Percentiles rank a stretch among this genome's conserved stretches.
Conservation (phyloP, 2,888 invertebrate genomes). For the Lithodes maja region DNA sequence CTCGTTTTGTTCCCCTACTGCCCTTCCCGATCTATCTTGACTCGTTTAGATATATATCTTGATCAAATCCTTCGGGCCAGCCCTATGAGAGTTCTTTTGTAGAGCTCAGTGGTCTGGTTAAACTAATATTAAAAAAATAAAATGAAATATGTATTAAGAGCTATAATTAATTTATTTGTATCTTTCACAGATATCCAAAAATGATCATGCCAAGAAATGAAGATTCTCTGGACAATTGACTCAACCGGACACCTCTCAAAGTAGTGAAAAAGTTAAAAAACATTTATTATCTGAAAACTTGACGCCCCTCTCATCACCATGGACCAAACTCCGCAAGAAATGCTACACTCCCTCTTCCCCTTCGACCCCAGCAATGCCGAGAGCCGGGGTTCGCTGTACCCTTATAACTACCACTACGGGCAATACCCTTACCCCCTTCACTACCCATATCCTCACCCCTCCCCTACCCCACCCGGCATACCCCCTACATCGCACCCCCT, state of each 20-base stretch:
- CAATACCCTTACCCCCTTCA: slow-evolving; percentile 58
- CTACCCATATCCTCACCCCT: slow-evolving; percentile 56
- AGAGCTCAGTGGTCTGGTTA: no score
- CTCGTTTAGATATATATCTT: no score
- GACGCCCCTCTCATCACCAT: slow-evolving; percentile 20
- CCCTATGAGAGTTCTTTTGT: no score
- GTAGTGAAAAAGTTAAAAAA: no score
- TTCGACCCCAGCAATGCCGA: slow-evolving; percentile 49
- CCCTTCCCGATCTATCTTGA: no score
- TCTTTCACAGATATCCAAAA: not conserved
- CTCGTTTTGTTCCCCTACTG: no score
- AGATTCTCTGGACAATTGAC: not conserved
- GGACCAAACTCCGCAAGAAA: slow-evolving; percentile 62
- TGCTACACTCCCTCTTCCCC: slow-evolving; percentile 58
- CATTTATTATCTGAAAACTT: not conserved
- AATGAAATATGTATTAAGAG: no score
- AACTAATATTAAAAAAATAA: no score
- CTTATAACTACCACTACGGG: slow-evolving; percentile 61
- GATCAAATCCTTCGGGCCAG: no score
- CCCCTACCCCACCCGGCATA: slow-evolving; percentile 35
- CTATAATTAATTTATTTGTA: not conserved
- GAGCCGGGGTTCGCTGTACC: slow-evolving; percentile 52
- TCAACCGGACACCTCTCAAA: not conserved
- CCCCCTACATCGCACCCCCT: slow-evolving; percentile 41
- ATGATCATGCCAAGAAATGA: not conserved